Percentiles rank a stretch among this genome's conserved stretches.
These are phyloP conservation scores for Eleutherodactylus coqui DNA, from an alignment of 2,797 vertebrate species.

Conservation along the genomic window DNA sequence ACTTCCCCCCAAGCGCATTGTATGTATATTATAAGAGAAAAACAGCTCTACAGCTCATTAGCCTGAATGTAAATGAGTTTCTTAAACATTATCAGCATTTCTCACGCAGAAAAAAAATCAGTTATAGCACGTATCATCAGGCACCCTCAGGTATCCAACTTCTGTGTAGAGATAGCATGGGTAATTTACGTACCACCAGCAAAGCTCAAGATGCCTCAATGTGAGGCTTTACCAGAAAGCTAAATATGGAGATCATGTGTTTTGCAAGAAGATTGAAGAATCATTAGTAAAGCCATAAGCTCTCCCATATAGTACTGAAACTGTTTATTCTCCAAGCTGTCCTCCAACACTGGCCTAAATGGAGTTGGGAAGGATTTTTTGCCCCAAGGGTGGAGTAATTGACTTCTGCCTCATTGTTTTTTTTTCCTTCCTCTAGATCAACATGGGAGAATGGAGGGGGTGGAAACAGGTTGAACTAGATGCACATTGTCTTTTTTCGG, in stretches of 20 bases:
- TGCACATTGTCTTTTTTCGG: too few species aligned
- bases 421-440: too few species aligned
- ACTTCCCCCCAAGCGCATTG: slow-evolving; percentile 45
- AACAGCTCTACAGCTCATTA: slow-evolving; percentile 62
- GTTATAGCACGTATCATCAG: slow-evolving; percentile 11
- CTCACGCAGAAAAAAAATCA: slow-evolving; percentile 32
- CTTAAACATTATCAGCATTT: slow-evolving; percentile 57
- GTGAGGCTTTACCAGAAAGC: background rate
- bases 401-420: too few species aligned
- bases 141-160: slow-evolving; percentile 23
- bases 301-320: background rate
- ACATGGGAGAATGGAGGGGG: too few species aligned
- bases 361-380: too few species aligned
- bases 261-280: background rate
- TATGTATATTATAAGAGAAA: slow-evolving; percentile 52
- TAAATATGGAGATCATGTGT: background rate
- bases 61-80: slow-evolving; percentile 57
- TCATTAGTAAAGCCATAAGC: background rate
- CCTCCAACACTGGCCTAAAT: background rate
- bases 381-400: too few species aligned
- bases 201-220: background rate
- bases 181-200: background rate
- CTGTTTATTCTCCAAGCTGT: background rate
- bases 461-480: too few species aligned
- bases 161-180: background rate